These are phyloP conservation scores for Gallinago nigripennis DNA, from an alignment of 2,797 vertebrate genomes.

Conservation along the genomic window DNA sequence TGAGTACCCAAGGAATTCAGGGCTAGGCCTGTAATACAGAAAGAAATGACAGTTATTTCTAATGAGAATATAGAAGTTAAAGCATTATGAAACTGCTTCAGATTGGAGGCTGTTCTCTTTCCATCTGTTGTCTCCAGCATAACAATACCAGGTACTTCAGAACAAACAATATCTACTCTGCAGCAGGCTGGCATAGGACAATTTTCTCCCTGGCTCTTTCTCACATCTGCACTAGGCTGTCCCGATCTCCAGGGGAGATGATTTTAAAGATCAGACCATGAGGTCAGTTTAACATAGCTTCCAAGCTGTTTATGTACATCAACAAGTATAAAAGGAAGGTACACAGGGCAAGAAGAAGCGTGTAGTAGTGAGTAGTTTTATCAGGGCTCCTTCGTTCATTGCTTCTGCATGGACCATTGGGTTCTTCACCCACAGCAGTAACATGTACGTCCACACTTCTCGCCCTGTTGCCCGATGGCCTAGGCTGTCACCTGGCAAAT, in stretches of 20 bases:
- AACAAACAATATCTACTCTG: neutral
- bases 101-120: neutral
- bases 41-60: neutral
- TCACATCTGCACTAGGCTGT: neutral
- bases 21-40: neutral
- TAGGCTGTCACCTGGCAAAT: neutral
- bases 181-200: neutral
- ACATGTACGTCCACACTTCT: fast-evolving
- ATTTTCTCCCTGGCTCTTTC: neutral
- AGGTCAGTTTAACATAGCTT: neutral
- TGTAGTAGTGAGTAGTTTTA: neutral
- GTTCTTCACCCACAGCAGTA: neutral
- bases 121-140: neutral
- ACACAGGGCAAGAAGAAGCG: neutral
- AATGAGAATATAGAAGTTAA: neutral
- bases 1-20: neutral
- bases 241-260: neutral
- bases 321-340: neutral
- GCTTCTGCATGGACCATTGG: neutral
- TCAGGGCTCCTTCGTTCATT: neutral
- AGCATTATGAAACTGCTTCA: neutral
- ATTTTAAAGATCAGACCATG: neutral
- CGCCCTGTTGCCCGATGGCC: neutral
- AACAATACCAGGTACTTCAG: neutral
- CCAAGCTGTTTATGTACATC: neutral